Conservation (phyloP, 2,113 vertebrate genomes). For the Gulo gulo region DNA sequence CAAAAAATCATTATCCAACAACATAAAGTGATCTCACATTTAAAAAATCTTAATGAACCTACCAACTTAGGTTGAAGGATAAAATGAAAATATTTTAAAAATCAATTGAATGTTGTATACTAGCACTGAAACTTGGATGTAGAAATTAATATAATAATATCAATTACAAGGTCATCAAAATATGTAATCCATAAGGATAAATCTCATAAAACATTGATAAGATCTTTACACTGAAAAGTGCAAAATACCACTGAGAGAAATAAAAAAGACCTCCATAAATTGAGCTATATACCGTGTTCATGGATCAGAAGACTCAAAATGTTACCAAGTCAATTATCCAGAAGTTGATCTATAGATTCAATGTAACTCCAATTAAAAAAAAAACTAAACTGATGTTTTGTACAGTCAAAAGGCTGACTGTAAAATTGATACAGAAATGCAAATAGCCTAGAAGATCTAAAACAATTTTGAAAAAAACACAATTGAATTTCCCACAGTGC, state of each 20-base stretch:
- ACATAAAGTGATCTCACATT: neutral
- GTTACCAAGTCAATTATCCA: neutral
- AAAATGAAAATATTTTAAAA: neutral
- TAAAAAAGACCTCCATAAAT: neutral
- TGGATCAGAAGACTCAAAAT: neutral
- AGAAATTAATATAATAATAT: neutral
- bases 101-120: neutral
- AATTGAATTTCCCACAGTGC: neutral
- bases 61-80: neutral
- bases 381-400: neutral
- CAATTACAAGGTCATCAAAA: neutral
- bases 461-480: neutral
- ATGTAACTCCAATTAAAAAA: neutral
- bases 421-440: neutral
- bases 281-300: neutral
- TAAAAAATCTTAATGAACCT: neutral
- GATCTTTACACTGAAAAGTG: neutral
- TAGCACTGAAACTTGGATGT: neutral
- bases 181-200: neutral
- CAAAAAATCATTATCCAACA: neutral
- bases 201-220: neutral
- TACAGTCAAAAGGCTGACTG: neutral
- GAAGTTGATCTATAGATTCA: neutral
- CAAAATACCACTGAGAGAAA: neutral
- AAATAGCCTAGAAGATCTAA: neutral